A percentile compares a stretch with the other conserved stretches of the same genome.
phyloP scores from a whole-genome alignment of 2,797 vertebrate genomes.

The Peromyscus aztecus region DNA sequence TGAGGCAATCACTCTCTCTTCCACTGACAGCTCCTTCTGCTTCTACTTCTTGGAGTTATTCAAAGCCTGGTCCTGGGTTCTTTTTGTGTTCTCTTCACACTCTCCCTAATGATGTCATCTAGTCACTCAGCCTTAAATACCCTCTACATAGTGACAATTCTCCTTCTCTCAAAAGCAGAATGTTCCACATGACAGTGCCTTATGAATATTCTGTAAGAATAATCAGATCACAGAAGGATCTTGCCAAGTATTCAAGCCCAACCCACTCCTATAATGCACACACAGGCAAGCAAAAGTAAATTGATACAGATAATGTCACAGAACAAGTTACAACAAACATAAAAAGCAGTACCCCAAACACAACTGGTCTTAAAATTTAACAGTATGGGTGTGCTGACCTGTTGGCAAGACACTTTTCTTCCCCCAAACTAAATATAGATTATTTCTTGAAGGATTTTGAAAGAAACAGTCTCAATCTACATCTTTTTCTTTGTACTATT shows the following conservation, averaged over 20 bases:
- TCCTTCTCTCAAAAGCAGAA: conserved; percentile 55
- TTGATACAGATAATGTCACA: neutral
- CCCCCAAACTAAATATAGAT: neutral
- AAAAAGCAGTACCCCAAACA: neutral
- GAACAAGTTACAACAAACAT: conserved; percentile 38
- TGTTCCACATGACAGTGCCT: conserved; percentile 1
- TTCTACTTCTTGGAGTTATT: neutral
- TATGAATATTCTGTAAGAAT: conserved; percentile 50
- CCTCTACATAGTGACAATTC: conserved; percentile 18
- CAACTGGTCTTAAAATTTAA: neutral
- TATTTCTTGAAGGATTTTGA: conserved; percentile 34
- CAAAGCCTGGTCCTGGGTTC: neutral
- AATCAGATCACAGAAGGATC: conserved; percentile 30
- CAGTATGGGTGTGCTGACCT: neutral
- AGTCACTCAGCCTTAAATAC: conserved; percentile 30
- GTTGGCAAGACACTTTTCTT: neutral
- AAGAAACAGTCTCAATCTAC: neutral
- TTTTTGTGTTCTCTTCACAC: neutral
- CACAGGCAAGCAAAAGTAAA: conserved; percentile 7
- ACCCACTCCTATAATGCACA: neutral
- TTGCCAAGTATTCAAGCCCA: neutral
- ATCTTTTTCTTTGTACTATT: neutral
- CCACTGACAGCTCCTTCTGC: neutral
- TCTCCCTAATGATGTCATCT: conserved; percentile 41
- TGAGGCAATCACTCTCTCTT: neutral